A percentile compares a stretch with the other conserved stretches of the same genome.
Conservation (phyloP, 1,140 invertebrate species). For the Yoshiicerus persimilis region DNA sequence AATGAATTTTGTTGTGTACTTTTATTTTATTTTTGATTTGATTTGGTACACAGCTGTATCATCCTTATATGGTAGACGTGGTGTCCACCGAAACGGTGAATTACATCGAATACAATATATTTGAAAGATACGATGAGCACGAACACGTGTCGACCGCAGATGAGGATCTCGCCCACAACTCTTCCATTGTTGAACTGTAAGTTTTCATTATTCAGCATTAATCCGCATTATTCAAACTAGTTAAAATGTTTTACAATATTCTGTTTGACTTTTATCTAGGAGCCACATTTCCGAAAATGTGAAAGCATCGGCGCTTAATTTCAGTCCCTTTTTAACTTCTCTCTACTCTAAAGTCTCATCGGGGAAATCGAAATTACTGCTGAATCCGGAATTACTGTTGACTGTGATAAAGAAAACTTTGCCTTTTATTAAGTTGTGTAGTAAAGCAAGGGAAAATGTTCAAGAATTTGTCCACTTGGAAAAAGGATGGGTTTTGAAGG, state of each 20-base stretch:
- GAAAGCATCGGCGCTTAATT: background rate
- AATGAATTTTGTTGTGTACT: too few species aligned
- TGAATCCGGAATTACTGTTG: background rate
- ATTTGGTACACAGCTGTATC: background rate
- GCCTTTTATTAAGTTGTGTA: background rate
- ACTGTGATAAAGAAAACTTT: background rate
- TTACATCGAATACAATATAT: background rate
- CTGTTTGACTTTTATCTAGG: background rate
- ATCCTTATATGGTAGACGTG: background rate
- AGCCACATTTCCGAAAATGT: background rate
- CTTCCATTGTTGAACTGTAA: background rate
- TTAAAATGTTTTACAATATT: background rate
- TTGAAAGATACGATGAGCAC: background rate
- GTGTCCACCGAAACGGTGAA: background rate
- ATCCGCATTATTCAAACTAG: too few species aligned
- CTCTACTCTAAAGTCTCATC: background rate
- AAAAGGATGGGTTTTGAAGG: background rate
- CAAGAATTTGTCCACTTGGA: background rate
- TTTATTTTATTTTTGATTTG: background rate
- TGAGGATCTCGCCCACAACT: background rate
- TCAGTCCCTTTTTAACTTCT: background rate
- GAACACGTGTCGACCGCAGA: background rate
- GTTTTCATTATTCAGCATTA: background rate
- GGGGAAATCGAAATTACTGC: background rate
- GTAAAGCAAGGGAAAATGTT: background rate